Conservation (phyloP, 1,140 invertebrate species). For the Eueides isabella region DNA sequence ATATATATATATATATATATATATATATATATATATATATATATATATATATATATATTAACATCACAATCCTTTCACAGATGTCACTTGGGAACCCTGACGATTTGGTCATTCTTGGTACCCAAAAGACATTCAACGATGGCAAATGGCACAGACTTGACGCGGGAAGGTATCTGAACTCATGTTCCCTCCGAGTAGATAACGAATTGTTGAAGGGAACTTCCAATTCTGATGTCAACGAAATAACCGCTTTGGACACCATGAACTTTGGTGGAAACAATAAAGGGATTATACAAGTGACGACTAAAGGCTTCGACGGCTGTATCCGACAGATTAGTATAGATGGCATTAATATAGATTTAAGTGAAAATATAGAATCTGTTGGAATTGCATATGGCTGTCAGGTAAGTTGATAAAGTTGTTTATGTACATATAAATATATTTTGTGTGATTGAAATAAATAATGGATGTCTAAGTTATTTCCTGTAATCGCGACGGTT, state of each 20-base stretch:
- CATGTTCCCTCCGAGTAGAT: slow-evolving; percentile 88
- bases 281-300: slow-evolving; percentile 86
- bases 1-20: too few species aligned
- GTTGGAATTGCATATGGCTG: slow-evolving; percentile 93
- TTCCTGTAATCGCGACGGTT: too few species aligned
- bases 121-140: slow-evolving; percentile 88
- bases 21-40: background rate
- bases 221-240: slow-evolving; percentile 60
- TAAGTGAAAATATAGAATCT: slow-evolving; percentile 89
- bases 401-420: slow-evolving; percentile 83
- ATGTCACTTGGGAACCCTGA: slow-evolving; percentile 66
- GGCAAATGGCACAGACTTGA: slow-evolving; percentile 92
- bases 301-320: slow-evolving; percentile 93
- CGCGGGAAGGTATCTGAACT: slow-evolving; percentile 85
- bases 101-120: slow-evolving; percentile 83
- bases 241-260: slow-evolving; percentile 83
- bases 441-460: too few species aligned
- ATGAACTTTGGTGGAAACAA: slow-evolving; percentile 95
- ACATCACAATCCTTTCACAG: slow-evolving; percentile 38
- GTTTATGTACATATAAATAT: too few species aligned
- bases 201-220: slow-evolving; percentile 71
- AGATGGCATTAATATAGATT: slow-evolving; percentile 87
- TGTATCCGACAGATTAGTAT: slow-evolving; percentile 94
- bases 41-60: too few species aligned
- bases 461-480: too few species aligned